These are phyloP conservation scores for Pitta sordida DNA, from an alignment of 2,113 vertebrate species.

Conservation along the genomic window DNA sequence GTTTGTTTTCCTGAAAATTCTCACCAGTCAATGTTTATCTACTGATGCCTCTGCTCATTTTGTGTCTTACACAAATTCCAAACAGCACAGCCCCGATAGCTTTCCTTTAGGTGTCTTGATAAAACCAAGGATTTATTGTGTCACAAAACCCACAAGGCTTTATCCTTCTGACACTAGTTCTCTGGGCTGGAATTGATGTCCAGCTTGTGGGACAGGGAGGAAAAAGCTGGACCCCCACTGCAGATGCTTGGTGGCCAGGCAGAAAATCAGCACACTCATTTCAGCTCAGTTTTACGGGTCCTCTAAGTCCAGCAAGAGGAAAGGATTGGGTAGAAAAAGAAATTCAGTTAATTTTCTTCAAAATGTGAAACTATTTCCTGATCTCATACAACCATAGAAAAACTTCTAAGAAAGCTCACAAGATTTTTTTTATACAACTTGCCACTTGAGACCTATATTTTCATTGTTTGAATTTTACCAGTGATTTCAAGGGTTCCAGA, in stretches of 20 bases:
- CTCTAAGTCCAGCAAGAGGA: not conserved
- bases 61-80: not conserved
- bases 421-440: not conserved
- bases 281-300: not conserved
- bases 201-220: not conserved
- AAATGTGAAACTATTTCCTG: not conserved
- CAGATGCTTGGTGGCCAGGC: not conserved
- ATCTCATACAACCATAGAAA: not conserved
- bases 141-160: not conserved
- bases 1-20: not conserved
- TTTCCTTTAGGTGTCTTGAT: not conserved
- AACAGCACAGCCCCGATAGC: not conserved
- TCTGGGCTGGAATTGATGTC: not conserved
- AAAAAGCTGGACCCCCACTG: not conserved
- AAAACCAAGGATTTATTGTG: not conserved
- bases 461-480: constrained; percentile 9
- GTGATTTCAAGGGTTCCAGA: constrained; percentile 1
- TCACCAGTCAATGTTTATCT: not conserved
- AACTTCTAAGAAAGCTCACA: not conserved
- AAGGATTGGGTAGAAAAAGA: not conserved
- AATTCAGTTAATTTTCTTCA: not conserved
- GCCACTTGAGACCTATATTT: constrained; percentile 2
- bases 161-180: not conserved
- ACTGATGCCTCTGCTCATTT: not conserved
- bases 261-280: not conserved